Percentiles rank a stretch among this genome's conserved stretches.
These are phyloP conservation scores for Noctua janthina DNA, from an alignment of 2,888 invertebrate genomes.

Conservation along the genomic window DNA sequence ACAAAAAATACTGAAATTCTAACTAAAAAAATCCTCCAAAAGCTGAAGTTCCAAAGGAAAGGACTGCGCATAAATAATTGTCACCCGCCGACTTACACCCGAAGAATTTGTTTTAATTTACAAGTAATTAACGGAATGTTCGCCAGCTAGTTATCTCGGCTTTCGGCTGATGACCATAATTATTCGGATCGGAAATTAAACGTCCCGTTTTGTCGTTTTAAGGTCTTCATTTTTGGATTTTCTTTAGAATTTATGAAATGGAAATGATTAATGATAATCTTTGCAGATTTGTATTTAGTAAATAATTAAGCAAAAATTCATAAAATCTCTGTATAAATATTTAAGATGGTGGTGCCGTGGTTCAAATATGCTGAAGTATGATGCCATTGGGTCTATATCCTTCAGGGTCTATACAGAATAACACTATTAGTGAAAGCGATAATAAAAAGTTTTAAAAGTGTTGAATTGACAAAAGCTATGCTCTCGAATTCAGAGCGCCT, in stretches of 20 bases:
- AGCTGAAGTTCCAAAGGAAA: slow-evolving; percentile 24
- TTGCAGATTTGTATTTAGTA: slow-evolving; percentile 13
- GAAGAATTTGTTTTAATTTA: slow-evolving; percentile 67
- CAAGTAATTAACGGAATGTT: slow-evolving; percentile 67
- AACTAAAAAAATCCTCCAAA: slow-evolving; percentile 17
- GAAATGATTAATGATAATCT: slow-evolving; percentile 39
- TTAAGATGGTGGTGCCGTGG: not conserved
- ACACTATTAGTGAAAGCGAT: not conserved
- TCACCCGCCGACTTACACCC: slow-evolving; percentile 36
- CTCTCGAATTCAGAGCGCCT: not conserved
- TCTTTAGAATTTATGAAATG: slow-evolving; percentile 49
- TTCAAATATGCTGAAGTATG: not conserved
- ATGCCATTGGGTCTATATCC: not conserved
- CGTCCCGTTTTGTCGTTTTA: slow-evolving; percentile 38
- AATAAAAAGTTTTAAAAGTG: not conserved
- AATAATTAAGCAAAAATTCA: not conserved
- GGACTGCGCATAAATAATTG: slow-evolving; percentile 59
- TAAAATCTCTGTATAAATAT: not conserved
- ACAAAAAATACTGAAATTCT: not conserved
- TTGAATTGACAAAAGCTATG: not conserved
- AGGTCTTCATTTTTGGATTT: slow-evolving; percentile 39
- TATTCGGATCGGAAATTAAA: slow-evolving; percentile 68
- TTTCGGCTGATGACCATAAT: slow-evolving; percentile 64
- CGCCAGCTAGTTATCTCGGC: slow-evolving; percentile 58
- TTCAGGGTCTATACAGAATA: too few relatives aligned